These are phyloP conservation scores for Cyprinodon tularosa DNA, from an alignment of 2,113 vertebrate species.

Conservation along the genomic window DNA sequence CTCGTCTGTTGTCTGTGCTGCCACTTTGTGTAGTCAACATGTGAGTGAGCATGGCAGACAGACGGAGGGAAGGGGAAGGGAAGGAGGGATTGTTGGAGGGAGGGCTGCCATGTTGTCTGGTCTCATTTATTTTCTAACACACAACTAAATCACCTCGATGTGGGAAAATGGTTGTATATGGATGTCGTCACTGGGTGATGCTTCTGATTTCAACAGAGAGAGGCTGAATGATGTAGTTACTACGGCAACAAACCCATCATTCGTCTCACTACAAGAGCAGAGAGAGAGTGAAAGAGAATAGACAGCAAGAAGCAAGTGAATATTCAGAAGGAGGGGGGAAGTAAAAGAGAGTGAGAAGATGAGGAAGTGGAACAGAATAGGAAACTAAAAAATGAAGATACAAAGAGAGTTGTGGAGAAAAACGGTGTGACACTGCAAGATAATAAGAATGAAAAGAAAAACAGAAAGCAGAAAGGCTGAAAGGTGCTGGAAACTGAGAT, in stretches of 20 bases:
- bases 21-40: constrained; percentile 63
- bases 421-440: constrained; percentile 11
- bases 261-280: constrained; percentile 76
- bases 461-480: constrained; percentile 5
- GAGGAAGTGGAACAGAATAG: constrained; percentile 37
- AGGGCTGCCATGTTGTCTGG: constrained; percentile 58
- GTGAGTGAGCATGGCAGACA: constrained; percentile 44
- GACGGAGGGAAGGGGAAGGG: constrained; percentile 41
- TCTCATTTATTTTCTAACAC: constrained; percentile 92
- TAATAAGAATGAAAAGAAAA: background rate
- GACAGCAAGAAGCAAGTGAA: constrained; percentile 22
- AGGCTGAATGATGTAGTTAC: constrained; percentile 94
- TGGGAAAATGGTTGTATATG: constrained; percentile 93
- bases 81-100: constrained; percentile 17
- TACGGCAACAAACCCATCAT: constrained; percentile 97
- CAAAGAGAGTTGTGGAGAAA: constrained; percentile 25
- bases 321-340: constrained; percentile 21
- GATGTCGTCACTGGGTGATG: constrained; percentile 88
- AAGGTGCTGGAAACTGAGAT: constrained; percentile 37
- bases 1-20: constrained; percentile 61
- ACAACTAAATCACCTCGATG: constrained; percentile 91
- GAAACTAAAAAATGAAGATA: constrained; percentile 37
- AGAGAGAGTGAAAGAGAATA: constrained; percentile 27
- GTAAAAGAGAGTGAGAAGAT: constrained; percentile 43
- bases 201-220: constrained; percentile 85